phyloP scores from a whole-genome alignment of 2,797 vertebrate species.

The Tangara arthus region DNA sequence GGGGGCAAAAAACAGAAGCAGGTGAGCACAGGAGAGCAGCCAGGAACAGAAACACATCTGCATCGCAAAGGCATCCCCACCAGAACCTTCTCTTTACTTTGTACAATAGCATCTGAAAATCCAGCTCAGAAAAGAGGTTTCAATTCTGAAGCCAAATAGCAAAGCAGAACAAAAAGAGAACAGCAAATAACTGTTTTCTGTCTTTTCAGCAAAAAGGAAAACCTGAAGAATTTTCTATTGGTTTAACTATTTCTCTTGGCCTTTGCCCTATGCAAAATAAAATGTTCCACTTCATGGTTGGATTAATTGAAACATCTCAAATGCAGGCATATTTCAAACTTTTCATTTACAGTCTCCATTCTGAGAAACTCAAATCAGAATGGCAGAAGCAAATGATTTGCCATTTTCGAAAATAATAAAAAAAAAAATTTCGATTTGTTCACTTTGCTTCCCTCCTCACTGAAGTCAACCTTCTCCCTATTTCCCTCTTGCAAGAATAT shows the following conservation, averaged over 20 bases:
- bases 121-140: not conserved
- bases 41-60: not conserved
- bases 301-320: conserved; percentile 6
- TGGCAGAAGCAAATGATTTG: not conserved
- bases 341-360: not conserved
- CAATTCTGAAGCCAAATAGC: not conserved
- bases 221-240: conserved; percentile 17
- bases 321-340: not conserved
- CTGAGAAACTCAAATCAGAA: not conserved
- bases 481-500: not conserved
- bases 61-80: not conserved
- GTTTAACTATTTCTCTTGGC: conserved; percentile 43
- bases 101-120: not conserved
- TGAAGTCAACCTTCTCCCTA: not conserved
- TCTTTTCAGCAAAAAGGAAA: conserved; percentile 49
- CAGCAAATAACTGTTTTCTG: not conserved
- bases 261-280: conserved; percentile 21
- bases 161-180: not conserved
- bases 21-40: not conserved
- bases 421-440: not conserved
- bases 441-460: not conserved
- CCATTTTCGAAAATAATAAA: not conserved
- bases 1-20: not conserved
- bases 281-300: not conserved
- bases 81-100: not conserved